Percentiles rank a stretch among this genome's conserved stretches.
phyloP scores from a whole-genome alignment of 1,140 invertebrate species.

The Acromyrmex charruanus region DNA sequence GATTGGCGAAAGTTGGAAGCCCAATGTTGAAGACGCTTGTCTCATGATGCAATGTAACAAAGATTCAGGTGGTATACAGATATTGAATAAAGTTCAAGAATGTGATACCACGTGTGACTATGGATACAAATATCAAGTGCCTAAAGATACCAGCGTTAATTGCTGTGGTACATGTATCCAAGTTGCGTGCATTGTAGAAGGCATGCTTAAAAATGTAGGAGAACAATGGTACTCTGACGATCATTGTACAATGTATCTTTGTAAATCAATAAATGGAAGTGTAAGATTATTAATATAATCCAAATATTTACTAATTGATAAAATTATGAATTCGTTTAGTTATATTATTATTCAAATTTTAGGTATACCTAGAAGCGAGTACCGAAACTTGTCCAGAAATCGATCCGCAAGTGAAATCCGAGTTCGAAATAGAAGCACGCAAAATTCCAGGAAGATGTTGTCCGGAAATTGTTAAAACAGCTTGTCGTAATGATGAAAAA shows the following conservation, averaged over 20 bases:
- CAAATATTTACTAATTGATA: not conserved
- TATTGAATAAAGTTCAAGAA: conserved; percentile 81
- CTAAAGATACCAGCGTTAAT: conserved; percentile 79
- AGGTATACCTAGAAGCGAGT: conserved; percentile 85
- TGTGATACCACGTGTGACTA: conserved; percentile 78
- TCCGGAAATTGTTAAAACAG: conserved; percentile 85
- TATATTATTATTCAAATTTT: conserved; percentile 51
- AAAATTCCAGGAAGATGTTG: conserved; percentile 87
- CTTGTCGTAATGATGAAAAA: conserved; percentile 87
- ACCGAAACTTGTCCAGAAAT: conserved; percentile 84
- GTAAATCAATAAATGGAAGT: conserved; percentile 86
- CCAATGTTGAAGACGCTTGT: conserved; percentile 86
- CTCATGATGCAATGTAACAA: conserved; percentile 86
- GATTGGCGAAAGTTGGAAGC: conserved; percentile 88
- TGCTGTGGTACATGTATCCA: conserved; percentile 90
- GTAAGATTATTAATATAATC: conserved; percentile 81
- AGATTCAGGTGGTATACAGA: conserved; percentile 82
- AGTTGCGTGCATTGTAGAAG: conserved; percentile 88
- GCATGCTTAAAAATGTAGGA: conserved; percentile 85
- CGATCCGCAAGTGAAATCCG: conserved; percentile 80
- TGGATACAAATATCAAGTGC: conserved; percentile 84
- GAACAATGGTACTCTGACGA: conserved; percentile 88
- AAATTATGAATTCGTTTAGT: conserved; percentile 1
- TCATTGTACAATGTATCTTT: conserved; percentile 88
- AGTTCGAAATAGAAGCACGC: conserved; percentile 86